phyloP scores from a whole-genome alignment of 2,797 vertebrate genomes.

The Sebastes hubbsi region DNA sequence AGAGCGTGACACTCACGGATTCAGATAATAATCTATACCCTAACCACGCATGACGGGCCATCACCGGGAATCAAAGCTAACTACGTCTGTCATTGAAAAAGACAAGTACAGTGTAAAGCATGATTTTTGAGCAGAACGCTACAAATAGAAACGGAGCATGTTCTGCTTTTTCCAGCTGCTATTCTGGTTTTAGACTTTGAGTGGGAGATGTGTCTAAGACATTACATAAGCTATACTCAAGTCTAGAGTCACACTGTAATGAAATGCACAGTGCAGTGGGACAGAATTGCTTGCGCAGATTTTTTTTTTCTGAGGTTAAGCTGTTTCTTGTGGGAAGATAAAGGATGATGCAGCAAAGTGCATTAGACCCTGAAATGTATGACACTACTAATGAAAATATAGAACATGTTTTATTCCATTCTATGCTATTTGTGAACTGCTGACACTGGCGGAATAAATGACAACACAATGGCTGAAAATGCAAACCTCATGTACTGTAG shows the following conservation, averaged over 20 bases:
- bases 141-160: conserved; percentile 43
- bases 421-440: background rate
- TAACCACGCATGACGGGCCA: conserved; percentile 26
- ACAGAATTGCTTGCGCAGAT: conserved; percentile 34
- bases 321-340: conserved; percentile 19
- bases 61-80: conserved; percentile 31
- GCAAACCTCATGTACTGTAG: background rate
- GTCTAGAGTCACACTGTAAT: conserved; percentile 24
- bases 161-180: conserved; percentile 56
- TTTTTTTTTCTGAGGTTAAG: conserved; percentile 12
- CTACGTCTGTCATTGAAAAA: conserved; percentile 29
- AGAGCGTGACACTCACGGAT: conserved; percentile 32
- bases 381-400: conserved; percentile 11
- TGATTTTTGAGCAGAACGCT: conserved; percentile 25
- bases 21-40: conserved; percentile 37
- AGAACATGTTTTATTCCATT: background rate
- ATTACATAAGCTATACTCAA: conserved; percentile 53
- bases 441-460: conserved; percentile 21
- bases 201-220: conserved; percentile 47
- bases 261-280: conserved; percentile 22
- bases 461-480: background rate
- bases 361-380: background rate
- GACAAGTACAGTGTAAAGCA: conserved; percentile 33
- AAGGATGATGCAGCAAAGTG: conserved; percentile 35
- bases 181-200: conserved; percentile 46